phyloP scores from a whole-genome alignment of 2,113 vertebrate genomes.

The Salvator merianae region DNA sequence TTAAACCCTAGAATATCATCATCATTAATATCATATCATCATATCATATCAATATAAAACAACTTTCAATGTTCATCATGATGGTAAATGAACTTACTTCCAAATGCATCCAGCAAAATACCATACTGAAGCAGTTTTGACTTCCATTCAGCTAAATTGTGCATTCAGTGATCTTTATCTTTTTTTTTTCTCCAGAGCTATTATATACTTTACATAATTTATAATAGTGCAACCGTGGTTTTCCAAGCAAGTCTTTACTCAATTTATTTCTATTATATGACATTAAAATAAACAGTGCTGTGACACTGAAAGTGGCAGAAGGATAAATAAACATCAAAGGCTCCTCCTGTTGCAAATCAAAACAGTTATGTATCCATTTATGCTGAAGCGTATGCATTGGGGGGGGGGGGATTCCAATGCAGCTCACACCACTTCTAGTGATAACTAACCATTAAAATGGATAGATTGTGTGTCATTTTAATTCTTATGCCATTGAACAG shows the following conservation, averaged over 20 bases:
- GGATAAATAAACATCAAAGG: background rate
- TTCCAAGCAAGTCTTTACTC: conserved; percentile 16
- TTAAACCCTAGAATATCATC: background rate
- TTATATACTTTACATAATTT: conserved; percentile 32
- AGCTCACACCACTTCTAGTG: conserved; percentile 25
- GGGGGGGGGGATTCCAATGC: conserved; percentile 1
- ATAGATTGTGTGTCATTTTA: conserved; percentile 54
- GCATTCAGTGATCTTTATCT: background rate
- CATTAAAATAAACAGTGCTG: background rate
- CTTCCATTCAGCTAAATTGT: background rate
- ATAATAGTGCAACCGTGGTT: conserved; percentile 7
- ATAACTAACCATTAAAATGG: conserved; percentile 49
- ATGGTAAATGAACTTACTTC: background rate
- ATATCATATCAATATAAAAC: no score
- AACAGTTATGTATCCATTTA: conserved; percentile 4
- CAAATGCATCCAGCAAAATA: background rate
- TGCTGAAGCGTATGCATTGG: background rate
- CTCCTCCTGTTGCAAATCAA: conserved; percentile 15
- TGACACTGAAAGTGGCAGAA: conserved; percentile 6
- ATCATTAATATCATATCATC: no score
- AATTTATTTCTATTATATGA: conserved; percentile 45
- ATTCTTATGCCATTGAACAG: conserved; percentile 35
- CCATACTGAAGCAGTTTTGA: background rate
- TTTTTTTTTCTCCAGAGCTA: conserved; percentile 36
- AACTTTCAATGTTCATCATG: conserved; percentile 11